These are phyloP conservation scores for Parauchenoglanis punctatus DNA, from an alignment of 2,797 vertebrate species.

Conservation along the genomic window DNA sequence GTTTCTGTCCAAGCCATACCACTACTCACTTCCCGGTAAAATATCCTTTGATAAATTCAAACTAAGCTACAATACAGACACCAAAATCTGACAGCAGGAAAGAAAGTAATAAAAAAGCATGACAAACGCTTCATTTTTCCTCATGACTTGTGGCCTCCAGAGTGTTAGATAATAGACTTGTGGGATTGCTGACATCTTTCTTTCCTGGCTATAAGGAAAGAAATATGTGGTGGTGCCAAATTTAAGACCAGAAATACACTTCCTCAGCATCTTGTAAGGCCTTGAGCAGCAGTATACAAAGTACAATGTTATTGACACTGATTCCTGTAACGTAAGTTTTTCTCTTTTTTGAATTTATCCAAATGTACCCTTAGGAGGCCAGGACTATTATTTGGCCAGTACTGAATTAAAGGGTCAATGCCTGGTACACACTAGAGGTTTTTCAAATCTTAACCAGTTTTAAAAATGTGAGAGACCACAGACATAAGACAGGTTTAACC, in stretches of 20 bases:
- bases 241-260: slow-evolving; percentile 27
- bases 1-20: not conserved
- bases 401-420: too few species aligned
- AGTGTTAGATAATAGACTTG: slow-evolving; percentile 39
- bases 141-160: slow-evolving; percentile 38
- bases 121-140: slow-evolving; percentile 41
- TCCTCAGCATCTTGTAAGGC: slow-evolving; percentile 13
- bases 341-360: not conserved
- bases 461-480: too few species aligned
- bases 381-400: not conserved
- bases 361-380: not conserved
- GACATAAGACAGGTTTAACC: too few species aligned
- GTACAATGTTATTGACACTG: not conserved
- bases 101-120: slow-evolving; percentile 29
- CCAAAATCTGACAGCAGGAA: slow-evolving; percentile 17
- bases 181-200: slow-evolving; percentile 47
- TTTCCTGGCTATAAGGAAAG: slow-evolving; percentile 35
- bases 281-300: not conserved
- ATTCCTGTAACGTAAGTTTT: not conserved
- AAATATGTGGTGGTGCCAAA: slow-evolving; percentile 31
- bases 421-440: too few species aligned
- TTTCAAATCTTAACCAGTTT: too few species aligned
- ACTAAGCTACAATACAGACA: slow-evolving; percentile 35
- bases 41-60: slow-evolving; percentile 40
- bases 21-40: slow-evolving; percentile 15